Evolutionary conservation across 2,888 invertebrate species (phyloP).

Genomic region (Aleiodes testaceus): DNA sequence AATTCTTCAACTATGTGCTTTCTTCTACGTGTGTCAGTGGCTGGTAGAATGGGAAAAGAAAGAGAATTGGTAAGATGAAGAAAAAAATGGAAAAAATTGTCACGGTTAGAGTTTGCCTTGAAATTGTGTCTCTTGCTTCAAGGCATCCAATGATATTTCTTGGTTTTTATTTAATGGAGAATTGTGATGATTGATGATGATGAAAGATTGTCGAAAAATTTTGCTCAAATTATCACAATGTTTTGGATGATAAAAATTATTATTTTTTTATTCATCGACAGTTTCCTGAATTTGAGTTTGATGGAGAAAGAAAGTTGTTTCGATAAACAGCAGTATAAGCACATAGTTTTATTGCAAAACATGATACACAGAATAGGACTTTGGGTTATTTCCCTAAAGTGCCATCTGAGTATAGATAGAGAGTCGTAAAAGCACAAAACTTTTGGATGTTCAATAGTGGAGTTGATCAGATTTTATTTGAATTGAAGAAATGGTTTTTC

Average conservation of each 20-base stretch:
- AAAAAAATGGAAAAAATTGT: slow-evolving; percentile 45
- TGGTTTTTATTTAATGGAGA: slow-evolving; percentile 53
- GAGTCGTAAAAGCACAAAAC: slow-evolving; percentile 18
- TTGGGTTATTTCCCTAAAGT: slow-evolving; percentile 26
- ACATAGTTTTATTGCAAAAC: slow-evolving; percentile 4
- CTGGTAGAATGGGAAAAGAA: slow-evolving; percentile 29
- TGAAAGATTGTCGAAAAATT: slow-evolving; percentile 37
- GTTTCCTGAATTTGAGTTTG: too few relatives aligned
- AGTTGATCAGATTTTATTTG: slow-evolving; percentile 23
- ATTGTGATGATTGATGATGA: slow-evolving; percentile 63
- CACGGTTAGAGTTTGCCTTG: slow-evolving; percentile 52
- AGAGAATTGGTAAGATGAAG: slow-evolving; percentile 33
- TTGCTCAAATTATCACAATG: neutral
- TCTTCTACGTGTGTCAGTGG: slow-evolving; percentile 32
- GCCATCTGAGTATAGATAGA: slow-evolving; percentile 11
- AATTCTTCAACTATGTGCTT: slow-evolving; percentile 39
- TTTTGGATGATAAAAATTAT: neutral
- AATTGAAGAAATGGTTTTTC: neutral
- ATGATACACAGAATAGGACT: slow-evolving; percentile 20
- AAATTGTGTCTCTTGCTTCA: slow-evolving; percentile 53
- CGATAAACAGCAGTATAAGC: slow-evolving; percentile 15
- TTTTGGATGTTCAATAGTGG: slow-evolving; percentile 11
- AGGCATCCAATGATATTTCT: slow-evolving; percentile 48
- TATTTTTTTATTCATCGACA: neutral
- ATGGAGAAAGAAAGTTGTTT: slow-evolving; percentile 5